phyloP scores from a whole-genome alignment of 2,888 invertebrate genomes.

The Mesoligia furuncula region DNA sequence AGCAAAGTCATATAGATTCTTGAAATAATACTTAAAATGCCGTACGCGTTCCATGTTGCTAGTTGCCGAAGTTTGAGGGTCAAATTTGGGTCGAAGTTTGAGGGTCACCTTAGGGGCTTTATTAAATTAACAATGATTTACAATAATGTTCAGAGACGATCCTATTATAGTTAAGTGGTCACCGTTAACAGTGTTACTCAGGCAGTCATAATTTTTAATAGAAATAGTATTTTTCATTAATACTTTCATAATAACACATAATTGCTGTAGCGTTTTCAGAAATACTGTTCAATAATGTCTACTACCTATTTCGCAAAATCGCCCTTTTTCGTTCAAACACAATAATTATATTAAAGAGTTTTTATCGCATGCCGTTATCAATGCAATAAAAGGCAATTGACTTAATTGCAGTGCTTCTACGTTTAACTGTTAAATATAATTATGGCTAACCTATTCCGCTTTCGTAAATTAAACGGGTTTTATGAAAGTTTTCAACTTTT shows the following conservation, averaged over 20 bases:
- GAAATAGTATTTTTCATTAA: background rate
- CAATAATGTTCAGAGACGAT: background rate
- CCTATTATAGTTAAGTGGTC: too few relatives aligned
- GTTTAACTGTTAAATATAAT: slow-evolving; percentile 64
- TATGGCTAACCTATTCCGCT: slow-evolving; percentile 50
- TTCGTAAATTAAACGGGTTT: slow-evolving; percentile 58
- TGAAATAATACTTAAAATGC: background rate
- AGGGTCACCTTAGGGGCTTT: too few relatives aligned
- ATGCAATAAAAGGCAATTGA: slow-evolving; percentile 67
- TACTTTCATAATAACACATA: slow-evolving; percentile 3
- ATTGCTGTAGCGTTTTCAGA: slow-evolving; percentile 19
- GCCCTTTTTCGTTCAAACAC: slow-evolving; percentile 52
- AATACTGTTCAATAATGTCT: slow-evolving; percentile 11
- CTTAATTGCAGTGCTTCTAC: slow-evolving; percentile 63
- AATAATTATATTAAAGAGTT: slow-evolving; percentile 63
- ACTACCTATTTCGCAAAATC: slow-evolving; percentile 27
- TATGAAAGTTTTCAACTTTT: slow-evolving; percentile 55
- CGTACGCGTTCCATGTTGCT: background rate
- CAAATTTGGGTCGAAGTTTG: background rate
- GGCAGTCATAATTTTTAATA: background rate
- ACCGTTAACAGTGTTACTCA: background rate
- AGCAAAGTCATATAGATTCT: background rate
- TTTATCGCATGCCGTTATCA: slow-evolving; percentile 67
- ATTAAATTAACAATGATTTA: too few relatives aligned
- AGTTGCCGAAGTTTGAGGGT: background rate